Percentiles rank a stretch among this genome's conserved stretches.
phyloP scores from a whole-genome alignment of 2,797 vertebrate genomes.

The Anabas testudineus region DNA sequence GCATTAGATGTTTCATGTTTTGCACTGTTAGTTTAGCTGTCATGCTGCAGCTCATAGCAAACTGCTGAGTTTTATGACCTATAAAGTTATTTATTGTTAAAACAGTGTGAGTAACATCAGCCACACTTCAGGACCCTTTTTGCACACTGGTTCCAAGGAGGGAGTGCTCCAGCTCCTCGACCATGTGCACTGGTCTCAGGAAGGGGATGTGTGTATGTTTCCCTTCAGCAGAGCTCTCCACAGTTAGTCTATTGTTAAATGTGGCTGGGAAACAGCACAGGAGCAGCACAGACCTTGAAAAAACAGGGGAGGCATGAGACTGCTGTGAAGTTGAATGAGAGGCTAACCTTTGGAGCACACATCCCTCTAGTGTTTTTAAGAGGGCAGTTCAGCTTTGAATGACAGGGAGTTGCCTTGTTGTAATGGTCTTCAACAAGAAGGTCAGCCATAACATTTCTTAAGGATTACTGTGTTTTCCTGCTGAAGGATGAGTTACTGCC shows the following conservation, averaged over 20 bases:
- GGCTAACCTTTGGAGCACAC: conserved; percentile 7
- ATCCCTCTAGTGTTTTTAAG: conserved; percentile 17
- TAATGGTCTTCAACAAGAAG: conserved; percentile 67
- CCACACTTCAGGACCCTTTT: conserved; percentile 18
- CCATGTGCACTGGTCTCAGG: conserved; percentile 59
- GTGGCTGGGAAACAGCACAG: conserved; percentile 30
- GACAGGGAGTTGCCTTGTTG: conserved; percentile 23
- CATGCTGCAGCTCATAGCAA: background rate
- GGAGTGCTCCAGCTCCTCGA: conserved; percentile 19
- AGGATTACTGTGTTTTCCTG: conserved; percentile 18
- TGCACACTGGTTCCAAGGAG: conserved; percentile 27
- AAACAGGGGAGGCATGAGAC: conserved; percentile 15
- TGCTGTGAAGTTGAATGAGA: conserved; percentile 4
- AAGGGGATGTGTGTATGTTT: conserved; percentile 75
- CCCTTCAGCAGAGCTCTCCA: conserved; percentile 52
- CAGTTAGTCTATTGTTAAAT: conserved; percentile 65
- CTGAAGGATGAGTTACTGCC: conserved; percentile 1
- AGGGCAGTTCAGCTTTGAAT: conserved; percentile 17
- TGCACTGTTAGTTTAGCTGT: background rate
- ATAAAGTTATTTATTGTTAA: background rate
- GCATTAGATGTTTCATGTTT: background rate
- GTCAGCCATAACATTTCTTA: conserved; percentile 38
- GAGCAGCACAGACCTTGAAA: conserved; percentile 23
- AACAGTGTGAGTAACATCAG: conserved; percentile 2
- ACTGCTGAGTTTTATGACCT: background rate